Evolutionary conservation across 2,888 invertebrate species (phyloP).

Genomic region (Andrena bucephala): DNA sequence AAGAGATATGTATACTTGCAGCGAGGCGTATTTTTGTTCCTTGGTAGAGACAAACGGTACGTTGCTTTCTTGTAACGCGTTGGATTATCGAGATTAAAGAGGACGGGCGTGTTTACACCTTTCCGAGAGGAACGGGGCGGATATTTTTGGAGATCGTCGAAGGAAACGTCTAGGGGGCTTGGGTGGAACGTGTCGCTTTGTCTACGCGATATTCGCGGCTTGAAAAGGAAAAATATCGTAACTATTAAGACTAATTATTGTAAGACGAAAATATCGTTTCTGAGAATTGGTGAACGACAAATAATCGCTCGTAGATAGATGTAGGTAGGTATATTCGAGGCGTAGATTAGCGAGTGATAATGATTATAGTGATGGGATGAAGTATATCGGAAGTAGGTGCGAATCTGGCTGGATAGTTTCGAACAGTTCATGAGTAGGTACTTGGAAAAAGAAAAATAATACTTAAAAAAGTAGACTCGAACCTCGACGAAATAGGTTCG

Average conservation of each 20-base stretch:
- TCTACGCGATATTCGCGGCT: background rate
- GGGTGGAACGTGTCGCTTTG: conserved; percentile 17
- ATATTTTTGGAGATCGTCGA: conserved; percentile 65
- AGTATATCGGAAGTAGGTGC: no score
- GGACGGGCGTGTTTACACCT: conserved; percentile 62
- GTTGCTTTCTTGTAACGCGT: conserved; percentile 64
- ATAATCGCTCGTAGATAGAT: background rate
- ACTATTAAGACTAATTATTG: background rate
- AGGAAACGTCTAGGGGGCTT: conserved; percentile 11
- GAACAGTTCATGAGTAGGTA: no score
- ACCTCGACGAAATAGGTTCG: no score
- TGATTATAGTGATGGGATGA: no score
- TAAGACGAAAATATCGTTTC: background rate
- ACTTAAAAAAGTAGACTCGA: no score
- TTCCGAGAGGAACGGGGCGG: conserved; percentile 31
- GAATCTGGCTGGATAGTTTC: no score
- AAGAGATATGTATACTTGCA: background rate
- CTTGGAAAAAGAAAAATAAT: no score
- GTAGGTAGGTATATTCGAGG: no score
- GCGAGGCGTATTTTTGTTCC: conserved; percentile 41
- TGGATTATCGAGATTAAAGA: conserved; percentile 76
- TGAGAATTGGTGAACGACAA: background rate
- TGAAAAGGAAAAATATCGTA: background rate
- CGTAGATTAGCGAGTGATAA: no score
- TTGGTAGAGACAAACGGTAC: conserved; percentile 43